Evolutionary conservation across 2,888 invertebrate species (phyloP).

Genomic region (Drosophila pseudotakahashii): DNA sequence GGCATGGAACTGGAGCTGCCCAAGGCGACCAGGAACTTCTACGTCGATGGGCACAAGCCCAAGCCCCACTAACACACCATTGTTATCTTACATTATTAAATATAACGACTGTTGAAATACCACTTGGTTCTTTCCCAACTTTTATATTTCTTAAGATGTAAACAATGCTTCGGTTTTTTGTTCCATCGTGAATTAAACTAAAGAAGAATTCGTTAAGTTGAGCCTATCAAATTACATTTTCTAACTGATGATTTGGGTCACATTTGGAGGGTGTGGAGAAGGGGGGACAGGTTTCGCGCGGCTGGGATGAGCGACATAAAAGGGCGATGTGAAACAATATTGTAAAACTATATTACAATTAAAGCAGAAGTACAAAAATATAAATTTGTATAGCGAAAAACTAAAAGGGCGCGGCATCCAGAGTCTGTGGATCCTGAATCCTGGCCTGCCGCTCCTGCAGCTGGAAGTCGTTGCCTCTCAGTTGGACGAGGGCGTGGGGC

Average conservation of each 20-base stretch:
- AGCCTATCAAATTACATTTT: slow-evolving; percentile 71
- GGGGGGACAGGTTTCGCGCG: slow-evolving; percentile 4
- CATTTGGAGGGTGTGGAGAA: slow-evolving; percentile 24
- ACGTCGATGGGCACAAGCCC: slow-evolving; percentile 98
- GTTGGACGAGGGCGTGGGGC: slow-evolving; percentile 89
- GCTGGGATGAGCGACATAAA: slow-evolving; percentile 40
- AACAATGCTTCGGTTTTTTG: slow-evolving; percentile 60
- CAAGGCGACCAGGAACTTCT: slow-evolving; percentile 96
- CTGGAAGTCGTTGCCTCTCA: slow-evolving; percentile 70
- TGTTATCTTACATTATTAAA: slow-evolving; percentile 39
- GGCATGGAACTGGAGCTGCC: slow-evolving; percentile 93
- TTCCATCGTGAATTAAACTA: slow-evolving; percentile 69
- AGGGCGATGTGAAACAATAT: slow-evolving; percentile 56
- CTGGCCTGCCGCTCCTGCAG: slow-evolving; percentile 17
- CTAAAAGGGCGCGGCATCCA: slow-evolving; percentile 47
- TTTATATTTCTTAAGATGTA: slow-evolving; percentile 63
- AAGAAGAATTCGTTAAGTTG: slow-evolving; percentile 69
- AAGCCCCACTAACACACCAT: slow-evolving; percentile 90
- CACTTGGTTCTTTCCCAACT: slow-evolving; percentile 60
- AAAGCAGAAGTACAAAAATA: slow-evolving; percentile 62
- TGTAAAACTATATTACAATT: slow-evolving; percentile 70
- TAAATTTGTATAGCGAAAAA: slow-evolving; percentile 59
- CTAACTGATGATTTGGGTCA: slow-evolving; percentile 58
- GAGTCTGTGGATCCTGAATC: slow-evolving; percentile 3
- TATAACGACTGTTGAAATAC: slow-evolving; percentile 43